These are phyloP conservation scores for Acanthosepion pharaonis DNA, from an alignment of 2,888 invertebrate species.

Conservation along the genomic window DNA sequence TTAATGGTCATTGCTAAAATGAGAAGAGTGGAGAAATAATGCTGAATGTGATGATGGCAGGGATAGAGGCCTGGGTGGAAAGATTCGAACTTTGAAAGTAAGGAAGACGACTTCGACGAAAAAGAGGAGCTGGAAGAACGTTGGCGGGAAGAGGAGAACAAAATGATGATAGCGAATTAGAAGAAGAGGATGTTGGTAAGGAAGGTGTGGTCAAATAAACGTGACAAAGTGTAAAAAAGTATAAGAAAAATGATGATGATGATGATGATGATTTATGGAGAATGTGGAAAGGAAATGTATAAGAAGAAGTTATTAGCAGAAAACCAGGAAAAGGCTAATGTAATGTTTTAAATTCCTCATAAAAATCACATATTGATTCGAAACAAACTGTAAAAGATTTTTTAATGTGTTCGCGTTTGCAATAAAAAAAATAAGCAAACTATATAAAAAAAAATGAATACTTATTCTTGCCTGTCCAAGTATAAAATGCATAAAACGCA, in stretches of 20 bases:
- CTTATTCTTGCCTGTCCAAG: neutral
- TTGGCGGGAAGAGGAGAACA: neutral
- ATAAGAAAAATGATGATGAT: neutral
- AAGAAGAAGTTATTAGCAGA: neutral
- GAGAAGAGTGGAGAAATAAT: constrained; percentile 14
- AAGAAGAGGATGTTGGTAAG: neutral
- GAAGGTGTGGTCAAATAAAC: neutral
- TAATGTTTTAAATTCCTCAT: constrained; percentile 33
- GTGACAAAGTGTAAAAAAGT: neutral
- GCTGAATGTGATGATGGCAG: neutral
- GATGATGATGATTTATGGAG: neutral
- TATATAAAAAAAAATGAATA: neutral
- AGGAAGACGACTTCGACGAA: neutral
- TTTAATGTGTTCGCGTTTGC: neutral
- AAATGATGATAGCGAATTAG: neutral
- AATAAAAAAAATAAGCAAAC: neutral
- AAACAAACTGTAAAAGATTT: constrained; percentile 33
- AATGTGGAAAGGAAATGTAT: neutral
- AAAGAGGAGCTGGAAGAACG: neutral
- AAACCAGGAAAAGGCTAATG: neutral
- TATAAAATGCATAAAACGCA: neutral
- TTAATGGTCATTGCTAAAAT: constrained; percentile 33
- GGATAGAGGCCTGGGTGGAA: neutral
- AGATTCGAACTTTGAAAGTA: neutral
- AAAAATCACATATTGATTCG: constrained; percentile 9